These are phyloP conservation scores for Teleiodes luculella DNA, from an alignment of 2,888 invertebrate genomes.

Conservation along the genomic window DNA sequence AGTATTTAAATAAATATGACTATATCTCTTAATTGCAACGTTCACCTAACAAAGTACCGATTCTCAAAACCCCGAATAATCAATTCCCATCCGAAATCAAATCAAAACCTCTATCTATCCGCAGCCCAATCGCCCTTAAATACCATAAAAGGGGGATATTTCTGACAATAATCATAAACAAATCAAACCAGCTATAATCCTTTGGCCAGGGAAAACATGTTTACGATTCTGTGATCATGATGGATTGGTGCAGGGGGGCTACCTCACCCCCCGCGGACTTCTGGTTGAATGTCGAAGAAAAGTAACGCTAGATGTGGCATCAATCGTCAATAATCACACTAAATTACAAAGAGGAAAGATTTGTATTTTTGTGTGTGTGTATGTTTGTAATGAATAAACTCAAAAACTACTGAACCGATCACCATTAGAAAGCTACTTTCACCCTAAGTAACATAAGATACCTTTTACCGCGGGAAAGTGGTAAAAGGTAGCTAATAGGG, in stretches of 20 bases:
- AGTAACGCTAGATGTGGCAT: conserved; percentile 2
- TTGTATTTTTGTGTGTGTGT: no score
- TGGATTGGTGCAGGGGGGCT: conserved; percentile 22
- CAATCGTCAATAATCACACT: no score
- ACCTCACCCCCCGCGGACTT: neutral
- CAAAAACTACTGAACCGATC: no score
- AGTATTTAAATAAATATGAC: no score
- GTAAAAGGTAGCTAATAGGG: no score
- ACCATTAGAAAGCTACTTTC: no score
- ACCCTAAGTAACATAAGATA: no score
- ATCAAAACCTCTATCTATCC: neutral
- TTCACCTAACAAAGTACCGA: no score
- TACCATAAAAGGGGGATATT: neutral
- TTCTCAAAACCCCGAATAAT: neutral
- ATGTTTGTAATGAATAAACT: no score
- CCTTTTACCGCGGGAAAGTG: no score
- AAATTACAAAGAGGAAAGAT: no score
- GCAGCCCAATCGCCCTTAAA: neutral
- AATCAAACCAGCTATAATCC: conserved; percentile 27
- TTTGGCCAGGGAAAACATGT: conserved; percentile 27
- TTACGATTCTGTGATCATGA: conserved; percentile 32
- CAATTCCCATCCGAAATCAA: neutral
- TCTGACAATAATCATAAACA: conserved; percentile 25
- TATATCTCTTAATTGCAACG: no score
- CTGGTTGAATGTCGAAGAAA: neutral